A percentile compares a stretch with the other conserved stretches of the same genome.
These are phyloP conservation scores for Metaphire vulgaris DNA, from an alignment of 1,140 invertebrate species.

Conservation along the genomic window DNA sequence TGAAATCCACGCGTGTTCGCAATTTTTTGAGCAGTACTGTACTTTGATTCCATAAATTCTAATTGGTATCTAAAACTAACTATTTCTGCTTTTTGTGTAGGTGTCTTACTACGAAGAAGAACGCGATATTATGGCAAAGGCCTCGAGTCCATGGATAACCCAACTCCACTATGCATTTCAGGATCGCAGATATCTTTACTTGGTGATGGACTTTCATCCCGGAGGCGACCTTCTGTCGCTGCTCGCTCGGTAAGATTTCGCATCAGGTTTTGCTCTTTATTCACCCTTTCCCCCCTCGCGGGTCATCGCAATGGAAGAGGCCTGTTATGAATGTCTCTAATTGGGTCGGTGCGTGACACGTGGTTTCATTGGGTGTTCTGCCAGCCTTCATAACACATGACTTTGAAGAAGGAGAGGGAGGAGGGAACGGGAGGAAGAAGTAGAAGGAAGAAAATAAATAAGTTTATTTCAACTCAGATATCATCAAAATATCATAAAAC, in stretches of 20 bases:
- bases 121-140: conserved; percentile 97
- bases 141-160: conserved; percentile 98
- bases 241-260: conserved; percentile 85
- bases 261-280: not conserved
- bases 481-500: no score
- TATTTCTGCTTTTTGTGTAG: no score
- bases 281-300: not conserved
- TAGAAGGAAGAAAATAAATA: no score
- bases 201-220: conserved; percentile 99
- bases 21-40: no score
- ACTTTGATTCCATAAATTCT: no score
- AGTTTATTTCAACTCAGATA: no score
- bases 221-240: conserved; percentile 97
- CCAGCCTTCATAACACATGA: no score
- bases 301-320: not conserved
- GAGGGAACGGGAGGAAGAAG: no score
- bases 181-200: conserved; percentile 73
- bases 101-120: conserved; percentile 99
- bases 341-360: not conserved
- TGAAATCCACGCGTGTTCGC: no score
- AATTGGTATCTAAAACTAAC: no score
- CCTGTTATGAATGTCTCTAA: not conserved
- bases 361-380: no score
- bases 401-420: no score
- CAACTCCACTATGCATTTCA: conserved; percentile 78